Base-by-base conservation (phyloP, 2,797 vertebrate genomes). In the Chelon auratus region DNA sequence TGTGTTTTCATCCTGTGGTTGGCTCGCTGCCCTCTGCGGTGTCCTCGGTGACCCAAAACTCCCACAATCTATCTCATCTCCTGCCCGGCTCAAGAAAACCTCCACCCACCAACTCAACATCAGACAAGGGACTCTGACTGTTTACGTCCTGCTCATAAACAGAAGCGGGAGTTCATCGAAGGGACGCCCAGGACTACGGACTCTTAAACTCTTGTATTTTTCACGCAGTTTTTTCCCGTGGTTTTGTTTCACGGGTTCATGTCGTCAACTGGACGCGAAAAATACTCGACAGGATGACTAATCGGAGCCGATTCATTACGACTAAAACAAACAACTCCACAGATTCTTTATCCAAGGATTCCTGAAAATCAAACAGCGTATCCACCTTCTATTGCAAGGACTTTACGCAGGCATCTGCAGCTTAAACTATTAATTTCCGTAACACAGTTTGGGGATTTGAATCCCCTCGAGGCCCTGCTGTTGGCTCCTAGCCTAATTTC, bases 361-460 rank as follows among this genome's bases (percentile, higher is more conserved):
- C 17, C 37, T 36, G n/a, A 17, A 65, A 47, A 53, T 65, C 40
- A 65, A 75, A 62, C 62, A 52, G 40, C 59, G 59, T 54, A 57
- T 57, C 17, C 24, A 9, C 71, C 22, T 45, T 48, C 39, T 20
- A 37, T 36, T 6, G 15, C 22, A 55, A 67, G 30, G 64, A 69
- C 40, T 60, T 2, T 68, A 65, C 53, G 80, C 61, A 42, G 75
- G 62, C 47, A 48, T 57, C 80, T 24, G 66, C 60, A 54, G 80
- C 76, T 78, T 78, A 68, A 80, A 66, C 65, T 73, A 30, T 64
- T 83, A 5, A 78, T 77, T 66, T 75, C 3, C 75, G 55, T 18
- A 22, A 60, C 13, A 3, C 42, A 65, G 51, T 78, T 80, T 50
- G 9, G 70, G 65, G 72, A 51, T 71, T 81, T 68, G 48, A 85